Evolutionary conservation across 2,113 vertebrate genomes (phyloP), one percentile per base, ranked within the genome.

Genomic region (Ochotona curzoniae): DNA sequence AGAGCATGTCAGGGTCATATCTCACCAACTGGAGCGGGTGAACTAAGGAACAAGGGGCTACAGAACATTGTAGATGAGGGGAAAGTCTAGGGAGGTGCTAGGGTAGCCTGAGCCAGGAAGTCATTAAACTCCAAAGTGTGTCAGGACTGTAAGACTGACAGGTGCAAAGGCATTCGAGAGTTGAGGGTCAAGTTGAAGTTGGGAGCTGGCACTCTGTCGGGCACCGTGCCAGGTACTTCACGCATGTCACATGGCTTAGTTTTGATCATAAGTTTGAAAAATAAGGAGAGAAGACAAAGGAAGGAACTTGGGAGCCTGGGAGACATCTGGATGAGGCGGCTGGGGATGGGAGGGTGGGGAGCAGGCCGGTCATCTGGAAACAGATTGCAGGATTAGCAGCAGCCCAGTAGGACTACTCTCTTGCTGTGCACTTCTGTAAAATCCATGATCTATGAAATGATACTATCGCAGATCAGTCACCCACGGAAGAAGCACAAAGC

Each of bases 401-500:
- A 51, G 32, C 38, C 82, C n/a, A 74, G 90, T 66, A 66, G 57
- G 13, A 69, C 11, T 47, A 63, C 28, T 61, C 23, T 57, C 47
- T 82, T 69, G 4, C 78, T 12, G 69, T 86, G 26, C 13, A 60
- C 64, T 85, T 74, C 8, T 71, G 57, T 44, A 81, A 73, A 93
- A 94, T 61, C 20, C 15, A 32, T 78, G 28, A 80, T 38, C 75
- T 89, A 75, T n/a, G 69, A 83, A 71, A 86, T 57, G 91, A 80
- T 81, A 89, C 1, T 38, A 93, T 91, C 94, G 87, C 64, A 93
- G 54, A 76, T 71, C 92, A 94, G 80, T 87, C 91, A 93, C 76
- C 95, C 94, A 82, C 94, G 49, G 95, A 89, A 90, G 15, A 87
- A 93, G 94, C 87, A 96, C 89, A 78, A 79, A 74, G 91, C 32